phyloP scores from a whole-genome alignment of 2,888 invertebrate genomes.

The Rhorus exstirpatorius region DNA sequence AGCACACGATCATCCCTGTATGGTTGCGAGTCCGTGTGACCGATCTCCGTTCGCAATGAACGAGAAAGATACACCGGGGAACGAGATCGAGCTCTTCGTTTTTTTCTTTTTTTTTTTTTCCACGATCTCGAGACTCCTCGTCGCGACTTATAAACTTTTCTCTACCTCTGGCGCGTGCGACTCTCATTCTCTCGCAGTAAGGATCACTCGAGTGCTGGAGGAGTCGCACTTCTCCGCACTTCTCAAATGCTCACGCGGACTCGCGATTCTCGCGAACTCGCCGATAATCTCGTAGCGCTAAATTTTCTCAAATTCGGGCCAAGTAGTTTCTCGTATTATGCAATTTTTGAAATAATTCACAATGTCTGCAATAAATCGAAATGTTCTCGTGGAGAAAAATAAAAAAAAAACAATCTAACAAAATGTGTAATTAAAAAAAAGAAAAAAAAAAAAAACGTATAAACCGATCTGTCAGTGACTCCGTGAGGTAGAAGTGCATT shows the following conservation, averaged over 20 bases:
- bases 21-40: constrained; percentile 7
- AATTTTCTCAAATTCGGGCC: too few relatives aligned
- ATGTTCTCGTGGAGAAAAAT: too few relatives aligned
- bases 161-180: constrained; percentile 61
- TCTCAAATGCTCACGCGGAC: not conserved
- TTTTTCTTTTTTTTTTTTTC: constrained; percentile 23
- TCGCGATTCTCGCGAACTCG: not conserved
- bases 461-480: not conserved
- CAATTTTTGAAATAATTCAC: too few relatives aligned
- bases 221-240: constrained; percentile 33
- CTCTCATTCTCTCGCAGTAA: constrained; percentile 56
- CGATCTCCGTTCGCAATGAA: constrained; percentile 15
- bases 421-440: too few relatives aligned
- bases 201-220: constrained; percentile 60
- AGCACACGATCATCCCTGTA: constrained; percentile 15
- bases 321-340: too few relatives aligned
- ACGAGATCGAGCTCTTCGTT: constrained; percentile 35
- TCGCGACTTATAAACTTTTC: constrained; percentile 53
- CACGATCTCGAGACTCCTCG: constrained; percentile 32
- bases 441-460: too few relatives aligned
- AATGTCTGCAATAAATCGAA: not conserved
- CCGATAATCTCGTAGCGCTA: too few relatives aligned
- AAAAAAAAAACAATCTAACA: too few relatives aligned
- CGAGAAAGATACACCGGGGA: constrained; percentile 7
- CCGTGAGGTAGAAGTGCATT: not conserved